Conservation (phyloP, 1,140 invertebrate genomes). For the Nephila pilipes region DNA sequence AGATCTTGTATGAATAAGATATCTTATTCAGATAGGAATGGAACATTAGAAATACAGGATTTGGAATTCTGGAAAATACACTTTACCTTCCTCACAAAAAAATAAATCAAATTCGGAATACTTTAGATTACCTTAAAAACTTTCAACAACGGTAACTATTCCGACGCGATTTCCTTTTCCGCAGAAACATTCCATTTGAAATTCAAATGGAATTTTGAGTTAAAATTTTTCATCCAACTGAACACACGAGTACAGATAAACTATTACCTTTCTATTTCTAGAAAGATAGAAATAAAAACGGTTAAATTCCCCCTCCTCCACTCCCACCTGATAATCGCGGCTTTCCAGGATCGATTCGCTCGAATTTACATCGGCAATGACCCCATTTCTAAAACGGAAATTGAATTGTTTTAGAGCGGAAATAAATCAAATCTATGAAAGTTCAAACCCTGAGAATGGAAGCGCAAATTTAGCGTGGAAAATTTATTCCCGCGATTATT, state of each 20-base stretch:
- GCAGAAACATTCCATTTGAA: neutral
- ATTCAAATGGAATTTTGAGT: neutral
- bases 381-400: neutral
- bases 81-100: neutral
- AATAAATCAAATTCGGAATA: neutral
- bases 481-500: conserved; percentile 5
- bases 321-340: neutral
- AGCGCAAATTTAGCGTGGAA: neutral
- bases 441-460: neutral
- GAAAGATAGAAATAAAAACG: neutral
- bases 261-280: neutral
- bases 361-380: neutral
- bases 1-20: too few relatives aligned
- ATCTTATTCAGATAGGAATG: too few relatives aligned
- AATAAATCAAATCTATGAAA: neutral
- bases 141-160: neutral
- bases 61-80: too few relatives aligned
- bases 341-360: neutral
- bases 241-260: neutral
- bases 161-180: neutral
- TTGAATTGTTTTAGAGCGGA: neutral
- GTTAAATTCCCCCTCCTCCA: neutral
- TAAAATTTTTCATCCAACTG: neutral
- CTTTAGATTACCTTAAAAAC: neutral
- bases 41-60: too few relatives aligned